Conservation (phyloP, 2,797 vertebrate species). For the Alauda arvensis region DNA sequence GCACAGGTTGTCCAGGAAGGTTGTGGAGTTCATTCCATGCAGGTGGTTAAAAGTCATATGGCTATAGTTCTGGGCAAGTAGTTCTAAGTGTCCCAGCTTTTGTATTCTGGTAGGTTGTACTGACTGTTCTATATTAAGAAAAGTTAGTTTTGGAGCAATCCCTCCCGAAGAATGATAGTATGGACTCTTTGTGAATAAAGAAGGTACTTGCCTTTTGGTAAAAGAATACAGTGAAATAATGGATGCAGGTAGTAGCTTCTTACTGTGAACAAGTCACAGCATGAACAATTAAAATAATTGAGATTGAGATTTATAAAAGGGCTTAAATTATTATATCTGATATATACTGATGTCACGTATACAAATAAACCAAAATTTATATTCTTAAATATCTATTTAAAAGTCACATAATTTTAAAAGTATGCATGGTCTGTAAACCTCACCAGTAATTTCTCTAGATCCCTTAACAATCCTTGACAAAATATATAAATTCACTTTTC, state of each 20-base stretch:
- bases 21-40: background rate
- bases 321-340: background rate
- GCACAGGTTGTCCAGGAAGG: background rate
- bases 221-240: background rate
- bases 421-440: background rate
- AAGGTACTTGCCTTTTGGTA: background rate
- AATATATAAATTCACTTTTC: background rate
- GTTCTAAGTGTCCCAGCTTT: background rate
- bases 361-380: background rate
- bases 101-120: background rate
- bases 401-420: background rate
- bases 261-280: background rate
- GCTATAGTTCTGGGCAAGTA: fast-evolving
- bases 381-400: background rate
- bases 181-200: background rate
- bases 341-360: background rate
- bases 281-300: background rate
- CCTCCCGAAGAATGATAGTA: background rate
- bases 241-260: background rate
- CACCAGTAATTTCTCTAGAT: background rate
- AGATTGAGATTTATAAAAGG: background rate
- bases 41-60: background rate
- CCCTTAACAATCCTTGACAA: background rate
- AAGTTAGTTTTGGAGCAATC: background rate
- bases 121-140: background rate